Base-by-base conservation (phyloP, 2,888 invertebrate genomes). In the Miltochrista miniata region DNA sequence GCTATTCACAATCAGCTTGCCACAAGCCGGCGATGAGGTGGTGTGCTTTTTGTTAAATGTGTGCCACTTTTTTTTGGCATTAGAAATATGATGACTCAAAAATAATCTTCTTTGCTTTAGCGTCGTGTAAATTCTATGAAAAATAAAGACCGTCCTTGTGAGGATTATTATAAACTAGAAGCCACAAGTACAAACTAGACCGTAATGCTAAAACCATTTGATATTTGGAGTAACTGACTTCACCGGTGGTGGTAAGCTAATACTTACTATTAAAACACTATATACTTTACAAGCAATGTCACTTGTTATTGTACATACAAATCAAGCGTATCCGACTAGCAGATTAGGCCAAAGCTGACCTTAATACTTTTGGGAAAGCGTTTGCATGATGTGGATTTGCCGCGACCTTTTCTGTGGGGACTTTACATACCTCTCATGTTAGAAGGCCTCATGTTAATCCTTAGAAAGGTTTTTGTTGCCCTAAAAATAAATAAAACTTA, bases 391-490 rank as follows among this genome's bases (percentile, higher is more conserved):
- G 50, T 45, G 50, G 50, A 50, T 50, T 50, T 50, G 30, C 45
- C 31, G 18, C 50, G 50, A 50, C 50, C 50, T 50, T 50, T 50
- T 50, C 48, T 41, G 45, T 45, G 45, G 35, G 50, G 50, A 36
- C 45, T 50, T 45, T 45, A 50, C 50, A 49, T 49, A 45, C 34
- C 48, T 37, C 38, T 13, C 44, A 40, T 50, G 35, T 50, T 41
- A 50, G 43, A 48, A 48, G 45, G 45, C 30, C 50, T 50, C 50
- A 45, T 45, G 40, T 45, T 50, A 50, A 50, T 45, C 50, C 45
- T 31, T 40, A 36, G 36, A 50, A 45, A 40, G 50, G 50, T 39
- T 49, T 38, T 34, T 49, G 39, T 49, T 39, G 29, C 35, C 29
- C 45, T 45, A 45, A 45, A 50, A 45, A 45, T 50, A 50, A 50